Base-by-base conservation (phyloP, 2,888 invertebrate species). In the Acleris holmiana region DNA sequence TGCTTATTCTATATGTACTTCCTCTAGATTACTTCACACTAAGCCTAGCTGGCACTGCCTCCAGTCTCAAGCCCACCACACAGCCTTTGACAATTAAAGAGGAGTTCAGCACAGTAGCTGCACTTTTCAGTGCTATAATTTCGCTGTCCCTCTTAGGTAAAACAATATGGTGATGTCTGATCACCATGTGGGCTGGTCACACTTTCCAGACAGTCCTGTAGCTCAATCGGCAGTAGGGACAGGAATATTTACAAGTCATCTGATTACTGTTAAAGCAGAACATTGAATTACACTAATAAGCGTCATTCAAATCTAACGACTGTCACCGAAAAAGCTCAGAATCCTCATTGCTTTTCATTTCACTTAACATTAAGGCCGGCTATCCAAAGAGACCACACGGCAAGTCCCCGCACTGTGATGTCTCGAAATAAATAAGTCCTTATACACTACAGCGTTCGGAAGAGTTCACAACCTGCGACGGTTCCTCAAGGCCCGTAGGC, bases 381-480 rank as follows among this genome's bases (percentile, higher is more conserved):
- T 40, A 25, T 53, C 44, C 10, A 10, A 47, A 18, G 54, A 29
- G 46, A 50, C 53, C 18, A 53, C 21, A 47, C 47, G 47, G 47
- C 47, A 19, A 44, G 35, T 23, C 77, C 80, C 77, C 74, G 76
- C 88, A 89, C 89, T 91, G 91, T 91, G 90, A 91, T 91, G 91
- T 84, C 76, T 69, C 66, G 73, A 85, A 91, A 91, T 91, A 91
- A 91, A 91, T 91, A 91, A 89, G 88, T 89, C 86, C 91, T 91
- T 91, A 91, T 71, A 86, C 89, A 89, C 89, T 89, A 90, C 68
- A 77, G 77, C 84, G 86, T 91, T 88, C 88, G 86, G 78, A 77
- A 83, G 76, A 80, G 87, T 86, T 92, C 91, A 92, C 91, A 91
- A 92, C 91, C 91, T 85, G 73, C 85, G 88, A 83, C 91, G 91